Evolutionary conservation across 2,797 vertebrate species (phyloP).

Genomic region (Chanos chanos): DNA sequence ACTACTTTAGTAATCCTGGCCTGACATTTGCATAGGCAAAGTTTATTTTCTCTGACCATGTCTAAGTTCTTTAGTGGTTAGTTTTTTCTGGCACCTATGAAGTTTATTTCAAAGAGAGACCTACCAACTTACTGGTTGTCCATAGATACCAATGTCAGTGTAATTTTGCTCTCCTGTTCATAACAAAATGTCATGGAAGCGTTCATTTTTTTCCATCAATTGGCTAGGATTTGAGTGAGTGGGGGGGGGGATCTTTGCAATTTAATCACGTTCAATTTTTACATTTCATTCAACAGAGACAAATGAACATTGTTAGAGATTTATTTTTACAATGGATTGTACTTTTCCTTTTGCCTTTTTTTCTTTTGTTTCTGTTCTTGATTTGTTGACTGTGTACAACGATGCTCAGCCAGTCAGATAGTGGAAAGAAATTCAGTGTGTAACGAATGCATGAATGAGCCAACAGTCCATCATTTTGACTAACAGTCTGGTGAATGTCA

Average conservation of each 20-base stretch:
- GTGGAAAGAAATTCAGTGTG: slow-evolving; percentile 42
- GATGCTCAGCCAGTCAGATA: slow-evolving; percentile 56
- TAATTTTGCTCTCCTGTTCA: slow-evolving; percentile 6
- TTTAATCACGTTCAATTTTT: slow-evolving; percentile 70
- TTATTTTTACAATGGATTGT: slow-evolving; percentile 63
- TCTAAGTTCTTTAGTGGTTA: no score
- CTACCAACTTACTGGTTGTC: slow-evolving; percentile 26
- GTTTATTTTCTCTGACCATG: no score
- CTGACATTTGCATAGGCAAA: no score
- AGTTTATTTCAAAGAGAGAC: slow-evolving; percentile 20
- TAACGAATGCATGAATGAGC: slow-evolving; percentile 59
- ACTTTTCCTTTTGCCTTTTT: slow-evolving; percentile 53
- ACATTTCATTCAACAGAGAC: slow-evolving; percentile 59
- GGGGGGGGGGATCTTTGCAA: slow-evolving; percentile 62
- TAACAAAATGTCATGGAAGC: slow-evolving; percentile 58
- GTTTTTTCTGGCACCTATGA: slow-evolving; percentile 10
- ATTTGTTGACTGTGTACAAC: slow-evolving; percentile 45
- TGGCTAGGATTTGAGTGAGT: slow-evolving; percentile 27
- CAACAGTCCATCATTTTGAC: slow-evolving; percentile 41
- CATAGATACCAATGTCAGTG: background rate
- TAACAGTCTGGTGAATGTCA: slow-evolving; percentile 32
- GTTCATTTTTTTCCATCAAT: slow-evolving; percentile 64
- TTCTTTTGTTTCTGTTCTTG: slow-evolving; percentile 45
- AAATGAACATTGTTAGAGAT: slow-evolving; percentile 31
- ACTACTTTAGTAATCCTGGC: no score